phyloP scores from a whole-genome alignment of 2,113 vertebrate genomes.

The Zosterops hypoxanthus region DNA sequence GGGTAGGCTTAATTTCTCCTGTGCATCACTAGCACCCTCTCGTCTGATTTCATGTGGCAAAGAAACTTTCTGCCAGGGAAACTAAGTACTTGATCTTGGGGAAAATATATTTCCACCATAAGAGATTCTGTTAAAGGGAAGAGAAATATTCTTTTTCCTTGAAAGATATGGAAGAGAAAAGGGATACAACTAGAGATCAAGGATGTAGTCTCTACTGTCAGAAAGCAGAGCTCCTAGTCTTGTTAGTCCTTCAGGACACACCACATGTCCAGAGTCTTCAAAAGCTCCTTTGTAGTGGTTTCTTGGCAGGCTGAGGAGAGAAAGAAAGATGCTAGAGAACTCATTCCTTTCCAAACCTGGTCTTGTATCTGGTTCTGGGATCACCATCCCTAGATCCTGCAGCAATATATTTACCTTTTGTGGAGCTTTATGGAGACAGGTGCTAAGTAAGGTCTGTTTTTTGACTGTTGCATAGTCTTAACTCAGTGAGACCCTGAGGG shows the following conservation, averaged over 20 bases:
- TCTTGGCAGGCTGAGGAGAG: not conserved
- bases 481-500: not conserved
- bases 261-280: not conserved
- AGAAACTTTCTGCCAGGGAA: not conserved
- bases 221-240: not conserved
- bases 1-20: not conserved
- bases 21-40: not conserved
- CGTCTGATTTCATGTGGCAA: not conserved
- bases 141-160: not conserved
- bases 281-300: constrained; percentile 26
- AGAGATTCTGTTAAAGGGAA: not conserved
- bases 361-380: not conserved
- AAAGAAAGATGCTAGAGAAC: not conserved
- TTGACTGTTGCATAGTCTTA: not conserved
- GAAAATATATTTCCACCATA: not conserved
- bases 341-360: not conserved
- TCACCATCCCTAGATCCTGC: not conserved
- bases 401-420: not conserved
- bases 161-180: not conserved
- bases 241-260: not conserved
- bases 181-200: not conserved
- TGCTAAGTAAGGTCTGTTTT: not conserved
- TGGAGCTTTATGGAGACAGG: not conserved
- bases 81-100: not conserved
- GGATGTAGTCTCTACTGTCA: not conserved